A percentile compares a stretch with the other conserved stretches of the same genome.
These are phyloP conservation scores for Sylvia borin DNA, from an alignment of 2,797 vertebrate genomes.

Conservation along the genomic window DNA sequence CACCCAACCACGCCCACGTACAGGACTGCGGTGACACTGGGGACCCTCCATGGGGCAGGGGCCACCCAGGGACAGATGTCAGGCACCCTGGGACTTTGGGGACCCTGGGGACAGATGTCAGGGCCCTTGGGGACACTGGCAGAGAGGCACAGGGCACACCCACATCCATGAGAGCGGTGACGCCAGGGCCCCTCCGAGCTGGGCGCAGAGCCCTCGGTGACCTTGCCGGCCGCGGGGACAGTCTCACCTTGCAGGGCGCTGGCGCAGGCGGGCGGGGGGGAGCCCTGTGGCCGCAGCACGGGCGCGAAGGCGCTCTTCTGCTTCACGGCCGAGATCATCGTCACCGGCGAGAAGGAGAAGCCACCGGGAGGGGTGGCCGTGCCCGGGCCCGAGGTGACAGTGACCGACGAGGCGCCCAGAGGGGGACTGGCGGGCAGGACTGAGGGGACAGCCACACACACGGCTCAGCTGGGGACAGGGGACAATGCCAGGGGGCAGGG, in stretches of 20 bases:
- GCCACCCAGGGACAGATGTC: not conserved
- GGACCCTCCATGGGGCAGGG: too few species aligned
- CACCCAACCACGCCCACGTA: too few species aligned
- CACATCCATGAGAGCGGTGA: too few species aligned
- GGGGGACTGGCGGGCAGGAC: slow-evolving; percentile 82
- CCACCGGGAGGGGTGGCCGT: slow-evolving; percentile 73
- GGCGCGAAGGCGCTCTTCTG: slow-evolving; percentile 81
- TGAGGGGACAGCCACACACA: slow-evolving; percentile 33
- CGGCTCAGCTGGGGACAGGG: not conserved
- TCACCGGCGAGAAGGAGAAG: slow-evolving; percentile 94
- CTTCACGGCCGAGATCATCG: slow-evolving; percentile 93
- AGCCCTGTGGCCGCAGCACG: slow-evolving; percentile 90
- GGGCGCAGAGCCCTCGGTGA: rapidly evolving
- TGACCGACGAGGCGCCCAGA: slow-evolving; percentile 75
- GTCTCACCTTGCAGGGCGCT: slow-evolving; percentile 85
- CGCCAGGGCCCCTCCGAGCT: not conserved
- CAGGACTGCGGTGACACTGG: too few species aligned
- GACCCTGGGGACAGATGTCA: too few species aligned
- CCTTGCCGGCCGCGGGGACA: not conserved
- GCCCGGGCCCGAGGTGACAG: slow-evolving; percentile 72
- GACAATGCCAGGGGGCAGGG: not conserved
- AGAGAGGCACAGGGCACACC: too few species aligned
- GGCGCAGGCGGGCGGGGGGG: slow-evolving; percentile 92
- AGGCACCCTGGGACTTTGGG: too few species aligned
- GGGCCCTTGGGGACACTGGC: too few species aligned